These are phyloP conservation scores for Drosophila sproati DNA, from an alignment of 1,140 invertebrate species.

Conservation along the genomic window DNA sequence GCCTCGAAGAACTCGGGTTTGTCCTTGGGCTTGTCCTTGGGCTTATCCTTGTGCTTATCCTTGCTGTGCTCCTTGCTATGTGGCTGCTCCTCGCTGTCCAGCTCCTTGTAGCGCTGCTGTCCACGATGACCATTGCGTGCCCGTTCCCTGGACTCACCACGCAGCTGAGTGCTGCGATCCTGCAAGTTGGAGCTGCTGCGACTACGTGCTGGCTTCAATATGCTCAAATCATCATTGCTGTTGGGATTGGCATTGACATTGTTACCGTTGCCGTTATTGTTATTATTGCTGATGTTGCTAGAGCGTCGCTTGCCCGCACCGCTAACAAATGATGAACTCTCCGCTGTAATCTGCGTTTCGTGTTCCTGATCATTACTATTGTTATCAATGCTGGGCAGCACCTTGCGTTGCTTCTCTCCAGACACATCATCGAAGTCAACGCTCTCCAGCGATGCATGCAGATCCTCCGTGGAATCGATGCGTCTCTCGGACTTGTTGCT, in stretches of 20 bases:
- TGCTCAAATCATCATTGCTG: constrained; percentile 43
- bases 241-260: constrained; percentile 20
- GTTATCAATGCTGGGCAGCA: constrained; percentile 68
- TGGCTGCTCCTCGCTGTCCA: constrained; percentile 57
- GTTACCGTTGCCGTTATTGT: constrained; percentile 21
- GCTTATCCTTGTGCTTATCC: constrained; percentile 54
- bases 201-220: constrained; percentile 48
- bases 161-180: constrained; percentile 31
- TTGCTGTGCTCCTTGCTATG: constrained; percentile 56
- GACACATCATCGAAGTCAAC: constrained; percentile 83
- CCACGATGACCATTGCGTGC: constrained; percentile 67
- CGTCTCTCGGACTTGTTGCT: constrained; percentile 69
- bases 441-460: constrained; percentile 67
- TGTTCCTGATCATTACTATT: constrained; percentile 85
- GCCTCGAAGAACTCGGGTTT: constrained; percentile 68
- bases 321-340: constrained; percentile 90
- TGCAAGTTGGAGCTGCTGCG: constrained; percentile 51
- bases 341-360: constrained; percentile 90
- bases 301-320: constrained; percentile 83
- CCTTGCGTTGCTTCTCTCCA: constrained; percentile 75
- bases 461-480: constrained; percentile 78
- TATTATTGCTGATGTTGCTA: constrained; percentile 38
- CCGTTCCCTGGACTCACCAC: constrained; percentile 58
- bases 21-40: constrained; percentile 46
- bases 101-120: constrained; percentile 70